Conservation (phyloP, 1,140 invertebrate genomes). For the Andrena cerasifolii region DNA sequence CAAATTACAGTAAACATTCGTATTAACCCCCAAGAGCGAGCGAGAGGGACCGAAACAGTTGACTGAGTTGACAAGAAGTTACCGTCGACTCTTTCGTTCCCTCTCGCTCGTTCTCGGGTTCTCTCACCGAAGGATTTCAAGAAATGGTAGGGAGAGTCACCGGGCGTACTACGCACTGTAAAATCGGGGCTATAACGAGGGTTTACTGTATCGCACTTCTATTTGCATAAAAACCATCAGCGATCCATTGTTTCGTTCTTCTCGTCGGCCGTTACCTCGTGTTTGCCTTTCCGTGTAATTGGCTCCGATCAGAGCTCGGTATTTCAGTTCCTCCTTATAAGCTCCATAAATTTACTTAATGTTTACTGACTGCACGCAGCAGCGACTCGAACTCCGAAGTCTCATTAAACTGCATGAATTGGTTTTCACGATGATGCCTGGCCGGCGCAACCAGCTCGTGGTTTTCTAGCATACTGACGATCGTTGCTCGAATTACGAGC, state of each 20-base stretch:
- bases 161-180: too few relatives aligned
- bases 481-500: neutral
- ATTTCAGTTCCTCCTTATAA: constrained; percentile 2
- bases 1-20: too few relatives aligned
- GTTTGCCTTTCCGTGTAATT: constrained; percentile 11
- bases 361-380: neutral
- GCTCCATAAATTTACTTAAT: constrained; percentile 24
- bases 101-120: too few relatives aligned
- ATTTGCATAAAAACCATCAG: neutral
- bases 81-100: too few relatives aligned
- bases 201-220: neutral
- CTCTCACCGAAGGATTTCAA: too few relatives aligned
- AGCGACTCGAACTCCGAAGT: constrained; percentile 11
- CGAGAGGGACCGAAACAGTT: too few relatives aligned
- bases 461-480: constrained; percentile 7
- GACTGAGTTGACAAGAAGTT: too few relatives aligned
- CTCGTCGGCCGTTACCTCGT: neutral
- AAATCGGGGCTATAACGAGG: too few relatives aligned
- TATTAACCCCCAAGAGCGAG: too few relatives aligned
- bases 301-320: neutral
- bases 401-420: constrained; percentile 31
- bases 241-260: neutral
- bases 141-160: too few relatives aligned
- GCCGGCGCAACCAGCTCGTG: neutral
- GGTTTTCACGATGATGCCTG: constrained; percentile 10